Percentiles rank a stretch among this genome's conserved stretches.
These are phyloP conservation scores for Chrysomela aeneicollis DNA, from an alignment of 2,888 invertebrate genomes.

Conservation along the genomic window DNA sequence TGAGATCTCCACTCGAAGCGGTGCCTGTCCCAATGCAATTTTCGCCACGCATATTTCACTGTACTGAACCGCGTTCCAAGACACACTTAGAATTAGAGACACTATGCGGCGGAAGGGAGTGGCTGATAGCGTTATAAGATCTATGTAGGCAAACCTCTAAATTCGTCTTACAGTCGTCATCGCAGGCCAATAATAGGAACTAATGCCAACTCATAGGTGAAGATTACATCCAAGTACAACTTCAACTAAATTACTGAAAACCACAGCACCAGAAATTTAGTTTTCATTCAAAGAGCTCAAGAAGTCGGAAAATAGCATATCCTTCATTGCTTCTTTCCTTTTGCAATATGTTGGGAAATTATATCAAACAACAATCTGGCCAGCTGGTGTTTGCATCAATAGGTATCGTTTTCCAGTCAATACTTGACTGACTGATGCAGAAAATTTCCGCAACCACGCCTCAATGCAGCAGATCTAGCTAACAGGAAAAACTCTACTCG, in stretches of 20 bases:
- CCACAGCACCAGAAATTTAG: background rate
- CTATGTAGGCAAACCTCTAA: constrained; percentile 6
- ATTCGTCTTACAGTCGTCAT: background rate
- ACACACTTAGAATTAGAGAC: too few species aligned
- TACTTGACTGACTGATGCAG: background rate
- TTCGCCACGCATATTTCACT: too few species aligned
- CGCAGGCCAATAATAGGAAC: constrained; percentile 19
- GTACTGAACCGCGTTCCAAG: too few species aligned
- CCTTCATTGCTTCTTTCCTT: constrained; percentile 1
- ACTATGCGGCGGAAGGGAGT: too few species aligned
- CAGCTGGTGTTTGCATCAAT: constrained; percentile 16
- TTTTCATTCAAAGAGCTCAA: constrained; percentile 5
- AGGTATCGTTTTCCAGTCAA: constrained; percentile 1
- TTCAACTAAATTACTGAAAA: constrained; percentile 5
- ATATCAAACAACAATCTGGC: constrained; percentile 7
- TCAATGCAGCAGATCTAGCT: background rate
- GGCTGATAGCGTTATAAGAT: too few species aligned
- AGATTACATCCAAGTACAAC: constrained; percentile 8
- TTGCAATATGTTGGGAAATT: constrained; percentile 3
- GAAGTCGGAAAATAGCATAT: constrained; percentile 1
- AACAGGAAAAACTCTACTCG: background rate
- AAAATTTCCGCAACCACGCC: constrained; percentile 7
- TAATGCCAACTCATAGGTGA: constrained; percentile 14
- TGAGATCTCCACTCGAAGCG: too few species aligned
- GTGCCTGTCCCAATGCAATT: too few species aligned